A percentile compares a stretch with the other conserved stretches of the same genome.
Conservation (phyloP, 2,113 vertebrate species). For the Dryoscopus gambensis region DNA sequence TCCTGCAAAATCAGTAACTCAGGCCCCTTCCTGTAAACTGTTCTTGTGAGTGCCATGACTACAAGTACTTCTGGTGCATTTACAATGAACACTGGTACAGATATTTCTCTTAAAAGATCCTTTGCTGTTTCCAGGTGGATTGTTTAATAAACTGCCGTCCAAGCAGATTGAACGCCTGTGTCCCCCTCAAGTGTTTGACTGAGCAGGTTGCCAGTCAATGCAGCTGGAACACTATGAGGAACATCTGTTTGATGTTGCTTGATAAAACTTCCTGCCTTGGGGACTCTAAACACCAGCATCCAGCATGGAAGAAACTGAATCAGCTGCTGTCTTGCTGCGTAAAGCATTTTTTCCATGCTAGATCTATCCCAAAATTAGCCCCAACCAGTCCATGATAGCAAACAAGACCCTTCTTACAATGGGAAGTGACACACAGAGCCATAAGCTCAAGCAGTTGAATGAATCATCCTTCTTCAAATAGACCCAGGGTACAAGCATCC, state of each 20-base stretch:
- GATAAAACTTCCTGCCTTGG: background rate
- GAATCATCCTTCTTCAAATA: conserved; percentile 51
- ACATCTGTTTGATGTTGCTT: conserved; percentile 14
- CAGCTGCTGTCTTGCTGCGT: background rate
- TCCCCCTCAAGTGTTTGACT: background rate
- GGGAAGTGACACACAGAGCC: conserved; percentile 9
- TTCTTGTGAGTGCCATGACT: background rate
- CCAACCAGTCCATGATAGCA: background rate
- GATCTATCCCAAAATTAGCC: conserved; percentile 20
- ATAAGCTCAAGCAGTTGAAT: background rate
- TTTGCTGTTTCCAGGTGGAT: background rate
- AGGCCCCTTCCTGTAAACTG: fast-evolving
- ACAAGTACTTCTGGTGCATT: background rate
- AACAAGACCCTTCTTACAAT: conserved; percentile 5
- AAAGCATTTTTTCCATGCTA: conserved; percentile 29
- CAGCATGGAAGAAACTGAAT: background rate
- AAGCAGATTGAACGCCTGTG: fast-evolving
- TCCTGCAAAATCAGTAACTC: background rate
- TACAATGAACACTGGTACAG: background rate
- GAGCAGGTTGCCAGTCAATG: background rate
- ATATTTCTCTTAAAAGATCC: background rate
- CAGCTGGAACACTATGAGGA: background rate
- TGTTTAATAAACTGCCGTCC: background rate
- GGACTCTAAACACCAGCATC: background rate
- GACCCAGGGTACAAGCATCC: background rate